Percentiles rank a stretch among this genome's conserved stretches.
These are phyloP conservation scores for Delichon dasypus DNA, from an alignment of 2,797 vertebrate genomes.

Conservation along the genomic window DNA sequence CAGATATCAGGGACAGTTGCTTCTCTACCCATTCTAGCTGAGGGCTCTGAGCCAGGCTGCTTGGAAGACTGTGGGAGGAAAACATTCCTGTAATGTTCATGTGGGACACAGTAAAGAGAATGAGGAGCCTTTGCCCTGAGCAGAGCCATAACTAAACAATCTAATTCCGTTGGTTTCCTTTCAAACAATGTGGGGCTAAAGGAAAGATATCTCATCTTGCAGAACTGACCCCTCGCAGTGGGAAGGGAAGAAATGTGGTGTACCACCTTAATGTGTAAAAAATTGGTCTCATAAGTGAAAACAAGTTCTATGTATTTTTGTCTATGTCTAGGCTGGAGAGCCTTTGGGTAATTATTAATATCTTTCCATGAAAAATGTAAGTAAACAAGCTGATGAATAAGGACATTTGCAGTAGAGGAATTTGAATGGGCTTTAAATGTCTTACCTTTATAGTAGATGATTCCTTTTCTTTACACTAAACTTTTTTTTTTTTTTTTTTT, in stretches of 20 bases:
- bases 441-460: not conserved
- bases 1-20: not conserved
- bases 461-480: not conserved
- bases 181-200: not conserved
- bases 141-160: not conserved
- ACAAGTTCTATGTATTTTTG: not conserved
- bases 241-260: not conserved
- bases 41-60: not conserved
- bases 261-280: not conserved
- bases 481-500: too few species aligned
- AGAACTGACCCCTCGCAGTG: not conserved
- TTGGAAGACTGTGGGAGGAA: not conserved
- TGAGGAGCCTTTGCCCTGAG: not conserved
- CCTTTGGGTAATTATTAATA: not conserved
- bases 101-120: not conserved
- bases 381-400: not conserved
- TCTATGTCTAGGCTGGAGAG: not conserved
- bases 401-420: not conserved
- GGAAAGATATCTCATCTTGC: not conserved
- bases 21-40: not conserved
- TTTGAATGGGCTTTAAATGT: not conserved
- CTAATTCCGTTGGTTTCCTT: not conserved
- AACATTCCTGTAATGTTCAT: not conserved
- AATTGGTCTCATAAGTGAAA: not conserved
- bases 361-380: not conserved